These are phyloP conservation scores for Macrotis lagotis DNA, from an alignment of 2,113 vertebrate species.

Conservation along the genomic window DNA sequence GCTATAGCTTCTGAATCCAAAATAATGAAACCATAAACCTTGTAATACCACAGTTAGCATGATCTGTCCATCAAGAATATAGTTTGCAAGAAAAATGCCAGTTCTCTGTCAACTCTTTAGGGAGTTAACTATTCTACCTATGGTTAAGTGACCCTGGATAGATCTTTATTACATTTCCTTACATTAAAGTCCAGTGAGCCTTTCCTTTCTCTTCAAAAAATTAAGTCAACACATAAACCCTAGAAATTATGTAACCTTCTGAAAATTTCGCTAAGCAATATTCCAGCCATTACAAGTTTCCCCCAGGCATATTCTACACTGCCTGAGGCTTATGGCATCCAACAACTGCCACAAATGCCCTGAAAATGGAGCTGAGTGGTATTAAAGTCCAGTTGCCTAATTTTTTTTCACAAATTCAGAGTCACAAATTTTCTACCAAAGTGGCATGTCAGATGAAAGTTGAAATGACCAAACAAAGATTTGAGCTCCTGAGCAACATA, in stretches of 20 bases:
- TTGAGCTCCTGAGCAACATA: too few relatives aligned
- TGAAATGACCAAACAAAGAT: too few relatives aligned
- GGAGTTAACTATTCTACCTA: neutral
- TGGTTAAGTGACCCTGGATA: neutral
- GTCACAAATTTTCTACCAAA: neutral
- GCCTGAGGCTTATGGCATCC: neutral
- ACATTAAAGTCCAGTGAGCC: neutral
- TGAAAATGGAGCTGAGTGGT: neutral
- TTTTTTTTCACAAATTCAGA: neutral
- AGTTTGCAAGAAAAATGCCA: neutral
- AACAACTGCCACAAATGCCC: neutral
- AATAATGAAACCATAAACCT: neutral
- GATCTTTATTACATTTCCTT: neutral
- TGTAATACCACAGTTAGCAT: neutral
- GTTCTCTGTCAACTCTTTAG: neutral
- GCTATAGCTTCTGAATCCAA: neutral
- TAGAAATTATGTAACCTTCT: neutral
- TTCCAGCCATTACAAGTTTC: neutral
- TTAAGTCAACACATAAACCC: neutral
- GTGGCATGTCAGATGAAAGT: too few relatives aligned
- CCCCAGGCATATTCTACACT: neutral
- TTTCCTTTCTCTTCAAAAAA: neutral
- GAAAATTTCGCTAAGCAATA: neutral
- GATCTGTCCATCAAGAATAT: neutral
- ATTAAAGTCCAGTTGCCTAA: neutral